Evolutionary conservation across 2,113 vertebrate species (phyloP).

Genomic region (Lamprologus tigripictilis): DNA sequence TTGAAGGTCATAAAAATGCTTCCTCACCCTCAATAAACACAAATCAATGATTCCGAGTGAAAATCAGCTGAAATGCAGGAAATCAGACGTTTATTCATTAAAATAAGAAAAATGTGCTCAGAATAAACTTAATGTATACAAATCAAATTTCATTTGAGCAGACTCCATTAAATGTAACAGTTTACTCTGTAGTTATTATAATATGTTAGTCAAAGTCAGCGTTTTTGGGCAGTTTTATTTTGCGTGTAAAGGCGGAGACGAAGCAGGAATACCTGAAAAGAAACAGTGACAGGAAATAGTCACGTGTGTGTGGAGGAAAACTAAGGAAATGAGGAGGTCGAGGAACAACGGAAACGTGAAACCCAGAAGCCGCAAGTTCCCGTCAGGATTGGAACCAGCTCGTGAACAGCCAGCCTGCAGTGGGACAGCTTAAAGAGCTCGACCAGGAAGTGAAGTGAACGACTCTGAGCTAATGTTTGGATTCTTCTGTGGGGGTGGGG

Average conservation of each 20-base stretch:
- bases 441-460: neutral
- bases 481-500: neutral
- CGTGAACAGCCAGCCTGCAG: neutral
- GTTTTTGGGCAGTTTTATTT: neutral
- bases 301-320: neutral
- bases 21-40: neutral
- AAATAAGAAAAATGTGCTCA: neutral
- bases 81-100: neutral
- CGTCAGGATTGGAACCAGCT: neutral
- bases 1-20: neutral
- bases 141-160: neutral
- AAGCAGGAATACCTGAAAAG: neutral
- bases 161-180: neutral
- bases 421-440: neutral
- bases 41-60: neutral
- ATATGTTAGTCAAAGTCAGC: neutral
- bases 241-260: neutral
- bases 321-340: neutral
- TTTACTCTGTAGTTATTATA: neutral
- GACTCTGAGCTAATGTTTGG: neutral
- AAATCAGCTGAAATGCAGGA: neutral
- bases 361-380: neutral
- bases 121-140: neutral
- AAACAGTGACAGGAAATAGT: neutral
- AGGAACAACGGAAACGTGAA: neutral